Evolutionary conservation across 2,113 vertebrate genomes (phyloP), one percentile per base, ranked within the genome.

Genomic region (Paedocypris sp.): DNA sequence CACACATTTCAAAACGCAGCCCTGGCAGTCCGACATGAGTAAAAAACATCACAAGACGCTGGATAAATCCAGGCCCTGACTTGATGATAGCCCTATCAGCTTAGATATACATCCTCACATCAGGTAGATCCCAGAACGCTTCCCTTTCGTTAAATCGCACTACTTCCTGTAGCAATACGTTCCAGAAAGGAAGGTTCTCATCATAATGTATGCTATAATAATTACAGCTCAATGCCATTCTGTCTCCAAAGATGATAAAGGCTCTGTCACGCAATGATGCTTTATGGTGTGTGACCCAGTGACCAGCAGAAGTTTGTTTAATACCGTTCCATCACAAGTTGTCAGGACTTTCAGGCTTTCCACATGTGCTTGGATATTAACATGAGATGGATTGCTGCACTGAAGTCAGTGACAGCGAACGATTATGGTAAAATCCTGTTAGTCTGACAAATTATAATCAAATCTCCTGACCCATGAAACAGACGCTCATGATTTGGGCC

Each of bases 331-430:
- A 32, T 28, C 43, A 22, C 1, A 18, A 16, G 1, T 7, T 28
- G 35, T 65, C 47, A 60, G 33, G 13, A 22, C 19, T 52, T 15
- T 31, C 35, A 33, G 13, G 61, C 8, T 19, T 33, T 43, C 9
- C 11, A 9, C 54, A 49, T 48, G 31, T 36, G 36, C n/a, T 4
- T 67, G 56, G 46, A 50, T 13, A 67, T 53, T 57, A 66, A 43
- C 42, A 20, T 1, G 15, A 49, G 19, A 38, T 7, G 13, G n/a
- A 43, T n/a, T n/a, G n/a, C n/a, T n/a, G 6, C n/a, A 43, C 26
- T 45, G 54, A 53, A 60, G 42, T 7, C n/a, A 45, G 43, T 2
- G 6, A 56, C 64, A 68, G 69, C 54, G 65, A 72, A 65, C 68
- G 15, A 61, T 47, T 47, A 50, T 13, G 56, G 70, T 62, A 50